Evolutionary conservation across 2,113 vertebrate species (phyloP).

Genomic region (Hemiscyllium ocellatum): DNA sequence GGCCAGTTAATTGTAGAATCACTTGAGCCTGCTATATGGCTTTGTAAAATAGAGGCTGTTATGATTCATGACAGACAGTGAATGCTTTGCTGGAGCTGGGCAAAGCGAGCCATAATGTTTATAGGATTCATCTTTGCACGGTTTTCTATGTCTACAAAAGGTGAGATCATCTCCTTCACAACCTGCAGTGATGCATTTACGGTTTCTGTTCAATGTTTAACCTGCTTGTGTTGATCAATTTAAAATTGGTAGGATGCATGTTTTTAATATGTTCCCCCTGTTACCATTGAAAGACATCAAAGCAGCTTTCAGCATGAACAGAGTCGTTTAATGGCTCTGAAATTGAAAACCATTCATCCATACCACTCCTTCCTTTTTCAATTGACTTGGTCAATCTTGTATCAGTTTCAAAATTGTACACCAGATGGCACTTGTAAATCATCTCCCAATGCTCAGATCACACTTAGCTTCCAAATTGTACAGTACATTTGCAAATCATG

Average conservation of each 20-base stretch:
- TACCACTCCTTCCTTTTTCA: not conserved
- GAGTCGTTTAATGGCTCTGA: slow-evolving; percentile 28
- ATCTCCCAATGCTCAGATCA: no score
- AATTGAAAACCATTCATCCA: slow-evolving; percentile 29
- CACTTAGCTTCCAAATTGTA: not conserved
- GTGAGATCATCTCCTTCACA: not conserved
- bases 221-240: not conserved
- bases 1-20: not conserved
- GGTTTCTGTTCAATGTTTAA: not conserved
- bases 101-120: not conserved
- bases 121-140: not conserved
- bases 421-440: slow-evolving; percentile 20
- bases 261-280: not conserved
- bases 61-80: no score
- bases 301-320: not conserved
- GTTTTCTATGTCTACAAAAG: not conserved
- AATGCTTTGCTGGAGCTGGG: not conserved
- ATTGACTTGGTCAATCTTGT: not conserved
- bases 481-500: not conserved
- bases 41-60: not conserved
- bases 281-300: not conserved
- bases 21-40: not conserved
- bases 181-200: not conserved
- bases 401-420: not conserved
- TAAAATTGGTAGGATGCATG: not conserved